phyloP scores from a whole-genome alignment of 2,113 vertebrate species.

The Ginglymostoma cirratum region DNA sequence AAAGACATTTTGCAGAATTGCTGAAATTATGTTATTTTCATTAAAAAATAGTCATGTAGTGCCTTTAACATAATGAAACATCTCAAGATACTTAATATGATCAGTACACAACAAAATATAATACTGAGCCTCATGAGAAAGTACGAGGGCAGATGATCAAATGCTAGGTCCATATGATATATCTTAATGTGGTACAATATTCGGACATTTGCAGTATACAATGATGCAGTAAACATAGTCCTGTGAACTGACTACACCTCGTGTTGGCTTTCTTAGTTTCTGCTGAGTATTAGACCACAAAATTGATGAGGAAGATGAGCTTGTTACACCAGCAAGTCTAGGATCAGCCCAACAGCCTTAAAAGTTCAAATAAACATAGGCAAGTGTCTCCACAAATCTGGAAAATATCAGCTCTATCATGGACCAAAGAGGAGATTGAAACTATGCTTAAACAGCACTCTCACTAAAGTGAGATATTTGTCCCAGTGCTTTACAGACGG shows the following conservation, averaged over 20 bases:
- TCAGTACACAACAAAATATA: neutral
- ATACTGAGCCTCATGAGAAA: neutral
- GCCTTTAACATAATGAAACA: neutral
- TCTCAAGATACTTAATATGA: neutral
- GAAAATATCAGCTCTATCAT: too few relatives aligned
- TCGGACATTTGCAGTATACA: neutral
- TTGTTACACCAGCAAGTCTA: too few relatives aligned
- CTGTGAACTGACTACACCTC: neutral
- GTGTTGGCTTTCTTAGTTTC: neutral
- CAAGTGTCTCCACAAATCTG: too few relatives aligned
- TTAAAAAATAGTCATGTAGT: neutral
- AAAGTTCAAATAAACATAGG: too few relatives aligned
- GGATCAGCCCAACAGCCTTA: too few relatives aligned
- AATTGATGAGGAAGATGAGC: too few relatives aligned
- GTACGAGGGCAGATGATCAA: too few relatives aligned
- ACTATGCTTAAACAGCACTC: too few relatives aligned
- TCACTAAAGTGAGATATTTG: too few relatives aligned
- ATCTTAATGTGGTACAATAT: neutral
- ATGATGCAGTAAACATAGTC: neutral
- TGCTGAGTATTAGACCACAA: too few relatives aligned
- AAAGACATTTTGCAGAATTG: neutral
- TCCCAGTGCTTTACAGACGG: too few relatives aligned
- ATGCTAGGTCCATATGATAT: neutral
- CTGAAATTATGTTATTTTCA: neutral
- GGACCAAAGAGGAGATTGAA: too few relatives aligned